phyloP scores from a whole-genome alignment of 2,888 invertebrate genomes.

The Scaptomyza polygonia region DNA sequence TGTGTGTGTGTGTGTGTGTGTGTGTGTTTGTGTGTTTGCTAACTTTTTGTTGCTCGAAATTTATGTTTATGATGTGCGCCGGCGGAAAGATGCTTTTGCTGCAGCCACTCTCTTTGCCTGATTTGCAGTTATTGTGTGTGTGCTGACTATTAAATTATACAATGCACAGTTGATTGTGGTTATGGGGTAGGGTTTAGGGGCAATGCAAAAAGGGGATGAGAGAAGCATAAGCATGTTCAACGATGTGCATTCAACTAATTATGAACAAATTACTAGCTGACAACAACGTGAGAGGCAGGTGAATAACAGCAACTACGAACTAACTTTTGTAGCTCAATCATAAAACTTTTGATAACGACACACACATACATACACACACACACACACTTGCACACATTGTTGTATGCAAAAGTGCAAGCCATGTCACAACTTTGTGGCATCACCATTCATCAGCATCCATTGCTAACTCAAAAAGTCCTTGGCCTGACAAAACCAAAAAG shows the following conservation, averaged over 20 bases:
- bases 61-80: slow-evolving; percentile 73
- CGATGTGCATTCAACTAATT: slow-evolving; percentile 76
- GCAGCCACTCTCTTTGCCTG: slow-evolving; percentile 64
- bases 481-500: slow-evolving; percentile 52
- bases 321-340: slow-evolving; percentile 69
- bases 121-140: slow-evolving; percentile 68
- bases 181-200: not conserved
- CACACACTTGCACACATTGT: slow-evolving; percentile 7
- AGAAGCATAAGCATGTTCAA: slow-evolving; percentile 36
- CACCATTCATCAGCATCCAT: slow-evolving; percentile 61
- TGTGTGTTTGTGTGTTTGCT: slow-evolving; percentile 25
- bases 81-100: slow-evolving; percentile 68
- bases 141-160: slow-evolving; percentile 54
- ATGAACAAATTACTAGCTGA: slow-evolving; percentile 71
- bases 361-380: slow-evolving; percentile 17
- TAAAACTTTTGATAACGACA: slow-evolving; percentile 55
- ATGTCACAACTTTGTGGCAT: slow-evolving; percentile 63
- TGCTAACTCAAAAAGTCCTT: slow-evolving; percentile 33
- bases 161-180: slow-evolving; percentile 7
- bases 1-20: slow-evolving; percentile 21
- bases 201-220: not conserved
- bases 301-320: slow-evolving; percentile 26
- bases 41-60: slow-evolving; percentile 61
- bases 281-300: slow-evolving; percentile 37
- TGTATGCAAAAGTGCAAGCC: slow-evolving; percentile 55